Conservation (phyloP, 2,888 invertebrate genomes). For the Rutpela maculata region DNA sequence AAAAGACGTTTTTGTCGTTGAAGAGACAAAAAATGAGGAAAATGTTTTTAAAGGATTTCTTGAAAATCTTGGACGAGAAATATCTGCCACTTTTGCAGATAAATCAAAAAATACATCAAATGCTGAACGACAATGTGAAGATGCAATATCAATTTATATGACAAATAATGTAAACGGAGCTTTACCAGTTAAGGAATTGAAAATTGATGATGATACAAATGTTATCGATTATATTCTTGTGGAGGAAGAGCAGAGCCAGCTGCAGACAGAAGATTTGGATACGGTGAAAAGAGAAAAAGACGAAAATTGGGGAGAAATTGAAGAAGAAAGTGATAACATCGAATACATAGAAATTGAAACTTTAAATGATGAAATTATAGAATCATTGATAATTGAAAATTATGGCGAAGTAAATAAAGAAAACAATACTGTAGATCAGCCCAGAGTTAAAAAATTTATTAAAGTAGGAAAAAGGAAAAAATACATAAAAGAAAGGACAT, state of each 20-base stretch:
- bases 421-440: conserved; percentile 16
- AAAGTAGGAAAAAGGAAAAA: conserved; percentile 36
- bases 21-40: conserved; percentile 51
- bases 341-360: conserved; percentile 46
- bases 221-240: conserved; percentile 40
- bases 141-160: conserved; percentile 31
- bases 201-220: conserved; percentile 45
- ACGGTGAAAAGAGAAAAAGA: neutral
- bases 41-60: conserved; percentile 58
- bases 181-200: conserved; percentile 42
- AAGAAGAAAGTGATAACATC: conserved; percentile 32
- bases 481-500: conserved; percentile 1
- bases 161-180: conserved; percentile 26
- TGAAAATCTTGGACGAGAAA: conserved; percentile 62
- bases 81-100: conserved; percentile 59
- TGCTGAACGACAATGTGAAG: neutral
- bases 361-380: conserved; percentile 42
- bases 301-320: conserved; percentile 35
- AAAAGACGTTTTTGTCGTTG: conserved; percentile 61
- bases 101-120: conserved; percentile 24
- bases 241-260: conserved; percentile 11
- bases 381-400: conserved; percentile 21
- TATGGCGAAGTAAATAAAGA: conserved; percentile 29
- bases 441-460: conserved; percentile 10
- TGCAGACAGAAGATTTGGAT: neutral